A percentile compares a stretch with the other conserved stretches of the same genome.
phyloP scores from a whole-genome alignment of 2,113 vertebrate species.

The Tautogolabrus adspersus region DNA sequence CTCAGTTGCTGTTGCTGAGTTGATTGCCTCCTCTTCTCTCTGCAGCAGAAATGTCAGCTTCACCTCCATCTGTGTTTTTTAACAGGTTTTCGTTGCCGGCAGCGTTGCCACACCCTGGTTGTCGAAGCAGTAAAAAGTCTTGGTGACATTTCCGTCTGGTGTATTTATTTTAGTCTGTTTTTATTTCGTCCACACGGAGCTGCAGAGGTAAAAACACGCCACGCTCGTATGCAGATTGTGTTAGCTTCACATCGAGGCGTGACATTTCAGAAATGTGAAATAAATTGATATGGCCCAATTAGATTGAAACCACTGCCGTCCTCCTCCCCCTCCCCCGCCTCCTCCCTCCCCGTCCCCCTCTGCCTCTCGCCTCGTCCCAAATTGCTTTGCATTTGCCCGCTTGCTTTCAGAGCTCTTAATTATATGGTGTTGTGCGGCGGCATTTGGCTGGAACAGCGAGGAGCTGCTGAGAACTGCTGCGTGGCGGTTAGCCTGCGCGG shows the following conservation, averaged over 20 bases:
- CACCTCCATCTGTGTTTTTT: not conserved
- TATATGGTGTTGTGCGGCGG: slow-evolving; percentile 78
- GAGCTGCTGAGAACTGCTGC: slow-evolving; percentile 70
- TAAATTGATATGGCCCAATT: slow-evolving; percentile 86
- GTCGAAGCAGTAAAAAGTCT: slow-evolving; percentile 36
- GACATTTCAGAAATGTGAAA: slow-evolving; percentile 86
- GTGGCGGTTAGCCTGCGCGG: slow-evolving; percentile 70
- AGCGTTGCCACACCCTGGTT: slow-evolving; percentile 12
- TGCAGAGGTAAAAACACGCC: slow-evolving; percentile 71
- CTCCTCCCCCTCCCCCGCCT: slow-evolving; percentile 12
- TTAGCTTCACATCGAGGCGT: slow-evolving; percentile 81
- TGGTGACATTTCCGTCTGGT: slow-evolving; percentile 72
- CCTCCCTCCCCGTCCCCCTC: slow-evolving; percentile 27
- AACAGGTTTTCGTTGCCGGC: not conserved
- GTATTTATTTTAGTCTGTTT: slow-evolving; percentile 74
- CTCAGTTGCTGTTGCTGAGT: not conserved
- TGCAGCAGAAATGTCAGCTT: slow-evolving; percentile 19
- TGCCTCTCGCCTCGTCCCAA: slow-evolving; percentile 72
- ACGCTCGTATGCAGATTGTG: slow-evolving; percentile 77
- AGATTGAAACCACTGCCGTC: slow-evolving; percentile 71
- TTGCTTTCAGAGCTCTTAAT: slow-evolving; percentile 82
- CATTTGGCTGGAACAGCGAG: slow-evolving; percentile 82
- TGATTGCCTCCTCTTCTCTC: not conserved
- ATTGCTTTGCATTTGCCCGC: slow-evolving; percentile 81
- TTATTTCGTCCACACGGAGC: slow-evolving; percentile 60